Evolutionary conservation across 2,888 invertebrate species (phyloP).

Genomic region (Eretmocerus hayati): DNA sequence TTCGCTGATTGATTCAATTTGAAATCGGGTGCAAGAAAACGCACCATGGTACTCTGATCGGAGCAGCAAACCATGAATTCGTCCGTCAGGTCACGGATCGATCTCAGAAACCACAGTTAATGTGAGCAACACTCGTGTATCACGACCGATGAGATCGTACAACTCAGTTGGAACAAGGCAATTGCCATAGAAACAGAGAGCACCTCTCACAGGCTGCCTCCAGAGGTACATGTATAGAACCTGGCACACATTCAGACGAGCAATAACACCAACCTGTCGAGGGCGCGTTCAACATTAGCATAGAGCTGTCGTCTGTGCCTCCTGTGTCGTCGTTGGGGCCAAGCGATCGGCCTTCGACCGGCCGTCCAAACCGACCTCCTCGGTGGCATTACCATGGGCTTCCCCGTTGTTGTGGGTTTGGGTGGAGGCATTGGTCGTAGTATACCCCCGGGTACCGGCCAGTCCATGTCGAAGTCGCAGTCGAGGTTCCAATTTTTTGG

Average conservation of each 20-base stretch:
- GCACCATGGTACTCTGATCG: no score
- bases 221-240: no score
- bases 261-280: slow-evolving; percentile 44
- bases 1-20: no score
- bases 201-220: no score
- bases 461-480: slow-evolving; percentile 56
- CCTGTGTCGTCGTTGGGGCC: slow-evolving; percentile 32
- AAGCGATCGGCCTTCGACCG: neutral
- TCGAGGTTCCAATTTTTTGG: slow-evolving; percentile 56
- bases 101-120: no score
- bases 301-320: slow-evolving; percentile 51
- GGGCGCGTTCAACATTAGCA: slow-evolving; percentile 45
- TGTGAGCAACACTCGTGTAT: no score
- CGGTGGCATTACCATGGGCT: no score
- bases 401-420: neutral
- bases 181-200: neutral
- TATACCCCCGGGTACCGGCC: slow-evolving; percentile 38
- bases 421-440: slow-evolving; percentile 12
- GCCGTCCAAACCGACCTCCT: neutral
- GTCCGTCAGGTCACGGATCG: no score
- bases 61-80: neutral
- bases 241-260: no score
- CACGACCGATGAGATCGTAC: no score
- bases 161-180: neutral
- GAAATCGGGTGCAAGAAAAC: no score